A percentile compares a stretch with the other conserved stretches of the same genome.
phyloP scores from a whole-genome alignment of 2,888 invertebrate genomes.

The Zygogramma bicolorata region DNA sequence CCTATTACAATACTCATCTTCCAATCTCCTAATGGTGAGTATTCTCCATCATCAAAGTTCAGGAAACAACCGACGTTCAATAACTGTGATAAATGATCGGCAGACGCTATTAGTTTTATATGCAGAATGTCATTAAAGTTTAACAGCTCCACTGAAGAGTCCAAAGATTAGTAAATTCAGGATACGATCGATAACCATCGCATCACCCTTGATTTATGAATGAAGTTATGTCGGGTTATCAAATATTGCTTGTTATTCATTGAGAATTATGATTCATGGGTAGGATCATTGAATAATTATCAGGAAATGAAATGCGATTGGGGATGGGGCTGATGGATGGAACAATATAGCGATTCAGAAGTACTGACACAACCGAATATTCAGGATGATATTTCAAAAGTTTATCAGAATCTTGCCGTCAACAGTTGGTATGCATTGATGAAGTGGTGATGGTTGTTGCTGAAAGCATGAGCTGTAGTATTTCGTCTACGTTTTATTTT shows the following conservation, averaged over 20 bases:
- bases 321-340: neutral
- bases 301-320: constrained; percentile 6
- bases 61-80: constrained; percentile 25
- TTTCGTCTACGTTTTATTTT: too few species aligned
- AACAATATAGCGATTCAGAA: neutral
- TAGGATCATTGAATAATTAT: constrained; percentile 1
- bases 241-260: constrained; percentile 34
- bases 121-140: constrained; percentile 38
- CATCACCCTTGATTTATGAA: constrained; percentile 31
- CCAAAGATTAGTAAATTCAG: constrained; percentile 26
- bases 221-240: constrained; percentile 26
- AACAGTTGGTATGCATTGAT: too few species aligned
- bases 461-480: too few species aligned
- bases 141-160: constrained; percentile 29
- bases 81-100: constrained; percentile 34
- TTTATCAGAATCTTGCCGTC: neutral
- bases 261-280: constrained; percentile 31
- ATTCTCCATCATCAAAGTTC: constrained; percentile 30
- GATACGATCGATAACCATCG: constrained; percentile 31
- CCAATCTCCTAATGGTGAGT: constrained; percentile 11
- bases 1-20: neutral
- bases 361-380: neutral
- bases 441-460: too few species aligned
- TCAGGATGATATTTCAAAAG: neutral
- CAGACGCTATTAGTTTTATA: constrained; percentile 39